Conservation (phyloP, 2,113 vertebrate genomes). For the Gymnobelideus leadbeateri region DNA sequence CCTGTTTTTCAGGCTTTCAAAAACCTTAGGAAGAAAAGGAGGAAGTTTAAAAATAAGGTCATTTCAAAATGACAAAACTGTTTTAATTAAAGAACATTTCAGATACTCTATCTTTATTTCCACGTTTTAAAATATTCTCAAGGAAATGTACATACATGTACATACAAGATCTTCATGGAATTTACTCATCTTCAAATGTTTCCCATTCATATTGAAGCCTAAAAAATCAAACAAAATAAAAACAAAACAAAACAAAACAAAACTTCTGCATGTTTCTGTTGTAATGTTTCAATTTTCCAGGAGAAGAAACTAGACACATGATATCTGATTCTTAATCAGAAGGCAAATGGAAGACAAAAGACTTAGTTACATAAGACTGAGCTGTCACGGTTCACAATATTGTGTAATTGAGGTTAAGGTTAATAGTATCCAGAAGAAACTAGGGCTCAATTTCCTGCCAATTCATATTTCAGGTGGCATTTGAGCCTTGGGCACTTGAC, state of each 20-base stretch:
- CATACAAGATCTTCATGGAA: not conserved
- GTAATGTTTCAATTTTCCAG: not conserved
- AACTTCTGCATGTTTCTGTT: not conserved
- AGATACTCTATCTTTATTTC: not conserved
- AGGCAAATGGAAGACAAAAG: not conserved
- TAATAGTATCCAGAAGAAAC: not conserved
- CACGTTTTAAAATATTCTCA: not conserved
- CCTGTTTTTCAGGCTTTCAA: not conserved
- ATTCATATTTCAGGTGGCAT: not conserved
- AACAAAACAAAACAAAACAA: too few relatives aligned
- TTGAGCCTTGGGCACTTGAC: not conserved
- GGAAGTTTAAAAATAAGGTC: not conserved
- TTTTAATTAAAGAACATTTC: not conserved
- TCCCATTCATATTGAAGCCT: not conserved
- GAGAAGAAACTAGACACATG: not conserved
- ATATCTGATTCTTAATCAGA: not conserved
- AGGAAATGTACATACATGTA: not conserved
- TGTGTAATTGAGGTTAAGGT: not conserved
- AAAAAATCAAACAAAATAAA: not conserved
- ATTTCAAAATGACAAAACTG: not conserved
- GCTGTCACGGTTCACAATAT: not conserved
- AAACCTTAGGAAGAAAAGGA: not conserved
- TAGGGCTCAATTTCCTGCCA: not conserved
- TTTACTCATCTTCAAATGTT: not conserved
- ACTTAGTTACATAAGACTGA: not conserved